These are phyloP conservation scores for Melanophora roralis DNA, from an alignment of 2,888 invertebrate species.

Conservation along the genomic window DNA sequence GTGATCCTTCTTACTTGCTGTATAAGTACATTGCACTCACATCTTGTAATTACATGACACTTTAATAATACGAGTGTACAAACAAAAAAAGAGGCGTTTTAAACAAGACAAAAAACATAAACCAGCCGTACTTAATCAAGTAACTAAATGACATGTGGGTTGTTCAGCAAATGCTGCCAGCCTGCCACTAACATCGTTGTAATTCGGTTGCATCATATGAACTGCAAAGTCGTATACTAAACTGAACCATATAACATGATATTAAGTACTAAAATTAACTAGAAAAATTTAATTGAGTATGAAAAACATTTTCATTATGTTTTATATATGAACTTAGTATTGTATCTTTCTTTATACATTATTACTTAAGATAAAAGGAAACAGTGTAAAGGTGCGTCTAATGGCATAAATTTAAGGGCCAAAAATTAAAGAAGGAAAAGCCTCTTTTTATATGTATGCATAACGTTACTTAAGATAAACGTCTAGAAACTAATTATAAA, in stretches of 20 bases:
- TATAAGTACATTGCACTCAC: constrained; percentile 23
- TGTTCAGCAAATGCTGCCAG: constrained; percentile 23
- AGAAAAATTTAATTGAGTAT: background rate
- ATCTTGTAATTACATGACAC: constrained; percentile 38
- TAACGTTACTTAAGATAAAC: no score
- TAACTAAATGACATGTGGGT: constrained; percentile 56
- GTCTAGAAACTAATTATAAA: no score
- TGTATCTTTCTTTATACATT: no score
- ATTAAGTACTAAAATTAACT: background rate
- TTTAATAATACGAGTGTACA: constrained; percentile 10
- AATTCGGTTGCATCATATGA: background rate
- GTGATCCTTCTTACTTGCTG: background rate
- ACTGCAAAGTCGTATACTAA: background rate
- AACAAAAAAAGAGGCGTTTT: no score
- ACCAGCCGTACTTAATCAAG: constrained; percentile 39
- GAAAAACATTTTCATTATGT: constrained; percentile 17
- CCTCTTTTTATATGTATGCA: no score
- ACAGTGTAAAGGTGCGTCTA: constrained; percentile 7
- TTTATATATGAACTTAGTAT: no score
- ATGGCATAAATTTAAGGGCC: background rate
- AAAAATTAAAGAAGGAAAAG: no score
- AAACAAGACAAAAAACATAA: constrained; percentile 8
- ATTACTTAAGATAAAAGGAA: no score
- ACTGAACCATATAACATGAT: background rate
- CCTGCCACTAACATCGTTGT: background rate